Evolutionary conservation across 2,888 invertebrate genomes (phyloP).

Genomic region (Limnephilus rhombicus): DNA sequence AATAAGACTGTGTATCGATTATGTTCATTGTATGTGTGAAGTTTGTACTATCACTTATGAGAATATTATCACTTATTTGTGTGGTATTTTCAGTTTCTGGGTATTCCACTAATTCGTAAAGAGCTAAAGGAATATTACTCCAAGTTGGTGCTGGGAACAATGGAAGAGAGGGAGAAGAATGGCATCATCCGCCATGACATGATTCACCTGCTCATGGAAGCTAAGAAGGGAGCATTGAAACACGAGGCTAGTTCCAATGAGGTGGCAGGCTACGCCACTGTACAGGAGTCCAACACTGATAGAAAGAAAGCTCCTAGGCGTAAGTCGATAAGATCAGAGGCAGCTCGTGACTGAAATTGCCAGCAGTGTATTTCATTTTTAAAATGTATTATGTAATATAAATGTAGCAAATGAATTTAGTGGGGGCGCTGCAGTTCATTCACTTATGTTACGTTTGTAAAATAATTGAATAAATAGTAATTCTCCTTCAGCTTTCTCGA

Average conservation of each 20-base stretch:
- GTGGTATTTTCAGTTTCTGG: not conserved
- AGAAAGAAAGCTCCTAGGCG: not conserved
- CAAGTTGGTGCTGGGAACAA: conserved; percentile 46
- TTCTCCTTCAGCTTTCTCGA: no score
- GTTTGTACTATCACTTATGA: no score
- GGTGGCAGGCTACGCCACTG: conserved; percentile 57
- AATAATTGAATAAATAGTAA: no score
- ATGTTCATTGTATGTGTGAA: no score
- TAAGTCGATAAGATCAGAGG: not conserved
- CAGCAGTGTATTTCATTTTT: no score
- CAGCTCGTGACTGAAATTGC: no score
- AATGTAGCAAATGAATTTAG: no score
- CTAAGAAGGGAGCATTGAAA: conserved; percentile 51
- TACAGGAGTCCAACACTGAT: conserved; percentile 41
- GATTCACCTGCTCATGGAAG: conserved; percentile 59
- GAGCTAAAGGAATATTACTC: conserved; percentile 33
- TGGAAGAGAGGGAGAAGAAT: conserved; percentile 29
- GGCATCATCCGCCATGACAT: conserved; percentile 53
- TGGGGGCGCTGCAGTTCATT: no score
- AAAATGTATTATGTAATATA: no score
- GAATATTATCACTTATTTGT: not conserved
- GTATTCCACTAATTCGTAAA: not conserved
- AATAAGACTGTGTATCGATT: no score
- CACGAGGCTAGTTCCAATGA: conserved; percentile 18
- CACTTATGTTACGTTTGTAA: no score